Base-by-base conservation (phyloP, 2,797 vertebrate species). In the Hemitrygon akajei region DNA sequence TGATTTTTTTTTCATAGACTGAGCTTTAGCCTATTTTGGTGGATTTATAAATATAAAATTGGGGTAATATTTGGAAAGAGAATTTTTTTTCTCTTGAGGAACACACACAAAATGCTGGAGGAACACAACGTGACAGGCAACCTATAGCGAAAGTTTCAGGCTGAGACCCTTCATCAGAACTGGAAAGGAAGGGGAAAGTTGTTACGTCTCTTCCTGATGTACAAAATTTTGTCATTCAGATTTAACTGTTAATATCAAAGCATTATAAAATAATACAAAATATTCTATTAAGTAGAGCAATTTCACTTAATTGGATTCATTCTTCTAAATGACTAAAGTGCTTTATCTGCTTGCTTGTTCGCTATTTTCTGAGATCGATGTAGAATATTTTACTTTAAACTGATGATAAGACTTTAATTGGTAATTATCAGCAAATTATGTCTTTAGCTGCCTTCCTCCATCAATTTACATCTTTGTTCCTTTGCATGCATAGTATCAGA, bases 401-500 rank as follows among this genome's bases (percentile, higher is more conserved):
- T 69, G 86, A 89, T 89, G 86, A 20, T 69, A 69, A 37, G n/a
- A 69, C n/a, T 69, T 10, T 37, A 89, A 89, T 89, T n/a, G 86
- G 86, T 69, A 69, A 89, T 89, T 89, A 89, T 89, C 86, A 89
- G n/a, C n/a, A 89, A 89, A 89, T 89, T 37, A 89, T 89, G 86
- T 69, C 60, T 69, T 89, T 89, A 89, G 60, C 86, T 10, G 86
- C 37, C 63, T 69, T 37, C 14, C 63, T 89, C 60, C 37, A 60
- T 89, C 30, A 14, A 60, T 87, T n/a, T 87, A 63, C 58, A 87
- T 34, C 84, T 63, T 87, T 22, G 16, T 89, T 89, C 18, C 56
- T 69, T 37, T 89, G 60, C 20, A 69, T 66, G n/a, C 34, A 89
- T n/a, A 69, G 16, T 37, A 89, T 37, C 9, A 69, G 60, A 34